These are phyloP conservation scores for Eurytoma californica DNA, from an alignment of 2,888 invertebrate genomes.

Conservation along the genomic window DNA sequence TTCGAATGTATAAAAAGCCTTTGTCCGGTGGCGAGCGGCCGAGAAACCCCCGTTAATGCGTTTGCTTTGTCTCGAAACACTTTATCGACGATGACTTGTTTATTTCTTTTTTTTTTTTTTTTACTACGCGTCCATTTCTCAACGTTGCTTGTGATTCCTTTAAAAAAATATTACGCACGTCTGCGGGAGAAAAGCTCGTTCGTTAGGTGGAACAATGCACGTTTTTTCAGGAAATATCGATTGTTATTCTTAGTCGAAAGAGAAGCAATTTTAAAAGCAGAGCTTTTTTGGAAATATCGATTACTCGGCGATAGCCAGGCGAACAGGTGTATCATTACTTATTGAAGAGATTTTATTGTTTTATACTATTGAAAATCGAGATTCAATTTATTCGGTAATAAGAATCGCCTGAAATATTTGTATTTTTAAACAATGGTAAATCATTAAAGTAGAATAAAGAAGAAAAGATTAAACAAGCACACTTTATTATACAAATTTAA, in stretches of 20 bases:
- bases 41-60: background rate
- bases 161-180: background rate
- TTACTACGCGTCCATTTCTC: background rate
- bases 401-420: too few species aligned
- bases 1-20: background rate
- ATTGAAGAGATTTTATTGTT: background rate
- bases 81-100: slow-evolving; percentile 28
- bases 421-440: too few species aligned
- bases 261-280: background rate
- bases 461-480: too few species aligned
- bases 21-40: background rate
- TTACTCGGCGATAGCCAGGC: background rate
- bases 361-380: background rate
- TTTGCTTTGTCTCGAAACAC: background rate
- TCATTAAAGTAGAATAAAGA: too few species aligned
- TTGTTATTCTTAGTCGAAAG: background rate
- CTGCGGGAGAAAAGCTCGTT: background rate
- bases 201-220: background rate
- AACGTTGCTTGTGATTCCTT: background rate
- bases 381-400: too few species aligned
- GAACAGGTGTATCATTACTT: background rate
- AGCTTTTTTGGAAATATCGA: slow-evolving; percentile 2
- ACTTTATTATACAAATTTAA: too few species aligned
- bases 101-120: background rate
- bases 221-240: background rate